Evolutionary conservation across 30 jellyfish, hydroid and myxozoan genomes (phyloP), one percentile per base, ranked within the genome.

Genomic region (Haliclystus octoradiatus): DNA sequence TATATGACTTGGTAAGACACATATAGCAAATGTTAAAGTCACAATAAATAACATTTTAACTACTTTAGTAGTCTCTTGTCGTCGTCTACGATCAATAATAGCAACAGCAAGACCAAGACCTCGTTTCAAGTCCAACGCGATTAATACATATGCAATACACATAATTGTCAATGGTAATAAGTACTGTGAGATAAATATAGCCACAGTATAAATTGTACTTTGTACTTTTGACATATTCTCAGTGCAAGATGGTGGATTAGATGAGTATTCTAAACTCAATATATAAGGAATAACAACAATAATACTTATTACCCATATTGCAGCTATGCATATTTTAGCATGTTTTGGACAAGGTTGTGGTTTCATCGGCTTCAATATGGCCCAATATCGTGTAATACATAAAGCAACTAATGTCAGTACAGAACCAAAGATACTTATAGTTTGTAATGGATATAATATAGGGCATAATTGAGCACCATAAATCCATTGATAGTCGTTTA

Each of bases 381-480:
- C 98, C 98, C 98, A 89, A 74, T 75, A 89, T 32, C 98, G 80
- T 2, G 98, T 67, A 30, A 89, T 71, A 73, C 98, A 78, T 74
- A 89, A 68, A 15, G 92, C 95, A 7, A 89, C 98, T 31, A 89
- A 65, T 3, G 98, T 89, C 61, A 81, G 76, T 0, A 89, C 98
- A 9, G 95, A 89, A 5, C 95, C 98, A 35, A 80, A 89, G 14
- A 89, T 82, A n/a, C 93, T 69, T 67, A 78, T 68, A 14, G 98
- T 89, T 46, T 89, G 98, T 32, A 89, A 68, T 28, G 98, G 98
- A 62, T 89, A 89, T 22, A 80, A 80, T 34, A 89, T 70, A 19
- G 79, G 86, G 46, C 98, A 89, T 24, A 89, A 81, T 1, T 25
- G 77, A 57, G 62, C 69, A 5, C 98, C 98, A 49, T 89, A 89